Base-by-base conservation (phyloP, 2,888 invertebrate species). In the Yponomeuta plumbellus region DNA sequence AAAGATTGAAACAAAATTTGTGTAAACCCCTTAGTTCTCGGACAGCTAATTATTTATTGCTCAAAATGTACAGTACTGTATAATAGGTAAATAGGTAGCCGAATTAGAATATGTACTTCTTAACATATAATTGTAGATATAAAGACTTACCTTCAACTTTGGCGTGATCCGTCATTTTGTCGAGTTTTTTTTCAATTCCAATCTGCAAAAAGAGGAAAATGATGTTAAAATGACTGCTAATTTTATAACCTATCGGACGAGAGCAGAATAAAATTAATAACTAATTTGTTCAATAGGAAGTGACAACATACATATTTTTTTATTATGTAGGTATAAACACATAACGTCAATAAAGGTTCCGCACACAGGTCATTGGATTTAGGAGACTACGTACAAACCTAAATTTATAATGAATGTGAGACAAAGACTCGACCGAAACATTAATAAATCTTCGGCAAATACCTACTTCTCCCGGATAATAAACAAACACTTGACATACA, bases 401-500 rank as follows among this genome's bases (percentile, higher is more conserved):
- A 34, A 34, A 34, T 34, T 34, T 34, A 34, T 34, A 34, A 34
- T 8, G 6, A 34, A 34, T 4, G 34, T 34, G 8, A 34, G 34
- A 34, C 34, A 34, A 26, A n/a, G 58, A 58, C 0, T 20, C 4
- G 21, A 26, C 3, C n/a, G 10, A 62, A 39, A 62, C 34, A 11
- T 39, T 34, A 17, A 26, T 39, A 20, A n/a, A 39, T 23, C 11
- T 5, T 11, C 62, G 39, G 58, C 62, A 56, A 39, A 61, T 56
- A 34, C 5, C 5, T 34, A 34, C 34, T 40, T 59, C 39, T 23
- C 44, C 58, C 64, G 39, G 61, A 52, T 65, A 70, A 71, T 69
- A 72, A 75, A 74, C 72, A 73, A 69, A 76, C 76, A 79, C 76
- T 80, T 80, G 74, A 76, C 73, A 73, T 69, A 68, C 67, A 70